Percentiles rank a stretch among this genome's conserved stretches.
Evolutionary conservation across 2,797 vertebrate genomes (phyloP).

Genomic region (Benthosema pterotum): DNA sequence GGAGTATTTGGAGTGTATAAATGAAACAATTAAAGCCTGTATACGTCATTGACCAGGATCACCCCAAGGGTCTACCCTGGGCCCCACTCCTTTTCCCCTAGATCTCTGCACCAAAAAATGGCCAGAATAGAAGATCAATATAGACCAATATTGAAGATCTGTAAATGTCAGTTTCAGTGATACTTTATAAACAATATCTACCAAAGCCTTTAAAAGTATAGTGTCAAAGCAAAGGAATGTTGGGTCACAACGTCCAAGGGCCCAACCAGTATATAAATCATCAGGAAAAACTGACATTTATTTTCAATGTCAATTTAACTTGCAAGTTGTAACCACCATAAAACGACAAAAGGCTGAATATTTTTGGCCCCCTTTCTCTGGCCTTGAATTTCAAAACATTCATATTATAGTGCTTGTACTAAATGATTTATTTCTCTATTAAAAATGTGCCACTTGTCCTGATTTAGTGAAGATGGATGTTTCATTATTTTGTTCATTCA

Average conservation of each 20-base stretch:
- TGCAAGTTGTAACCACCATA: not conserved
- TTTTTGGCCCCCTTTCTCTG: not conserved
- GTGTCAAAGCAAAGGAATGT: too few relatives aligned
- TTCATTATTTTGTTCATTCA: not conserved
- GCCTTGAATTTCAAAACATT: not conserved
- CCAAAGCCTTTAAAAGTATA: too few relatives aligned
- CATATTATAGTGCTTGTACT: slow-evolving; percentile 4
- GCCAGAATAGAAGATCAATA: too few relatives aligned
- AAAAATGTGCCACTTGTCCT: slow-evolving; percentile 1
- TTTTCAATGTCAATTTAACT: not conserved
- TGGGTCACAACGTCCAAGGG: not conserved
- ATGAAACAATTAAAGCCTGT: too few relatives aligned
- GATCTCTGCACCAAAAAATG: too few relatives aligned
- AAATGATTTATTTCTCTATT: slow-evolving; percentile 9
- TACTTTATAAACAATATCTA: too few relatives aligned
- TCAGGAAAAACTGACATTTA: not conserved
- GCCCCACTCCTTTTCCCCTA: too few relatives aligned
- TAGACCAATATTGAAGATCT: too few relatives aligned
- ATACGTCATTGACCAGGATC: too few relatives aligned
- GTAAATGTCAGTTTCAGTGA: too few relatives aligned
- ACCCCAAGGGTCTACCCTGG: too few relatives aligned
- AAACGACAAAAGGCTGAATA: not conserved
- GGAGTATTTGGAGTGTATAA: too few relatives aligned
- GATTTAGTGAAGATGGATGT: not conserved
- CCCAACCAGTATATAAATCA: not conserved